Evolutionary conservation across 37 sponge, comb jelly and placozoan species (phyloP).

Genomic region (Chondrosia reniformis): DNA sequence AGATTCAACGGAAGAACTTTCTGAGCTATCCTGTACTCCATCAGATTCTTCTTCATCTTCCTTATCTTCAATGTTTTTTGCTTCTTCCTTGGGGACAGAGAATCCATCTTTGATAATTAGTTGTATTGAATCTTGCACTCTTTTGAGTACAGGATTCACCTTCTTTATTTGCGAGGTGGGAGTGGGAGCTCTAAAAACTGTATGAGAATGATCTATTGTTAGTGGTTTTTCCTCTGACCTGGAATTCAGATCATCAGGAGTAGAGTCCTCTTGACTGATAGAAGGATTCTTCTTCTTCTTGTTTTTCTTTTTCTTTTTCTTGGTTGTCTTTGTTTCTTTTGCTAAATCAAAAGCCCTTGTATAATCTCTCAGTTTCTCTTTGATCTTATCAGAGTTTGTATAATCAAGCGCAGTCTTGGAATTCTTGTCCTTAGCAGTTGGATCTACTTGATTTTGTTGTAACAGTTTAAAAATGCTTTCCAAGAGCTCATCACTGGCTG

Average conservation of each 20-base stretch:
- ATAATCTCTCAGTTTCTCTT: neutral
- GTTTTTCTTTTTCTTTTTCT: slow-evolving; percentile 5
- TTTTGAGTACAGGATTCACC: no score
- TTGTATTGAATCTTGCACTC: no score
- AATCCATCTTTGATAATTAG: no score
- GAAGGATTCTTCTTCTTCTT: no score
- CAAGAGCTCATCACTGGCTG: neutral
- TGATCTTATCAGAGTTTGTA: neutral
- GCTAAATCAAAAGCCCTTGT: neutral
- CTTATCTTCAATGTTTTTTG: neutral
- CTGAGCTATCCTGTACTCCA: neutral
- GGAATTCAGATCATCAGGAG: no score
- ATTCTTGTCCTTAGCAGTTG: slow-evolving; percentile 29
- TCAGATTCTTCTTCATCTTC: neutral
- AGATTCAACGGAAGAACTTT: neutral
- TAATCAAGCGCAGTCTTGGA: slow-evolving; percentile 35
- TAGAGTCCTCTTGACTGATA: no score
- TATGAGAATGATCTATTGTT: no score
- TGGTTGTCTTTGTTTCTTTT: neutral
- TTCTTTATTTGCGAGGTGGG: no score
- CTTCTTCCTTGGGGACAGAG: neutral
- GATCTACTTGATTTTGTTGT: slow-evolving; percentile 21
- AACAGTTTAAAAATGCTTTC: neutral
- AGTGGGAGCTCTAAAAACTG: no score
- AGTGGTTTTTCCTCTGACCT: no score